Evolutionary conservation across 2,888 invertebrate species (phyloP), one percentile per base, ranked within the genome.

Genomic region (Saturnia japonica): DNA sequence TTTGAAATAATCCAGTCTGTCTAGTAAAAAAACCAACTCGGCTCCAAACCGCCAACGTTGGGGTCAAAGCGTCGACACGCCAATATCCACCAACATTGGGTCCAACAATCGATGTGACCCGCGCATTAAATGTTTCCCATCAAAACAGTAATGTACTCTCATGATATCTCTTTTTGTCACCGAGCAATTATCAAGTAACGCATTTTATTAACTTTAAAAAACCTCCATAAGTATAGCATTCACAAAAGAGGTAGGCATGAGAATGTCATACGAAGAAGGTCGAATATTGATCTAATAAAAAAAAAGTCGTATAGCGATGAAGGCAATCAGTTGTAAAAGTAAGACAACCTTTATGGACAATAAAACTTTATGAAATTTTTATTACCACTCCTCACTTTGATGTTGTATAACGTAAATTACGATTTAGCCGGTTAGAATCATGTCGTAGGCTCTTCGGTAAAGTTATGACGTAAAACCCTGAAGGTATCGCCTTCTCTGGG

Each of bases 351-450:
- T 78, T 81, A 79, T 79, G 40, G 71, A 47, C 76, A 77, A 78
- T 83, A 82, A 83, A 84, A 84, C 71, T 78, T 79, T 82, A 82
- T 80, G 82, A 82, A 82, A 78, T 78, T 81, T 82, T 83, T 84
- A 83, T 82, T 80, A 75, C 71, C 73, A 70, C 77, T 78, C 76
- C 28, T 74, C 78, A 80, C 76, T 64, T 64, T 64, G 40, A 64
- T 64, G 64, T 64, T 64, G 40, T 64, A 16, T 40, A 70, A 72
- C 74, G 75, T 78, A 80, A 81, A 79, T 78, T 77, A 77, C 76
- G 74, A 76, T 76, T 76, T 72, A 64, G 68, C 70, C 69, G 70
- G 68, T 64, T 69, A 71, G 70, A 72, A 47, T 47, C 47, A 51
- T 60, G 34, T 64, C 64, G 34, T 64, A 34, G 64, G 19, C 40